Base-by-base conservation (phyloP, 2,113 vertebrate genomes). In the Sakesphorus luctuosus region DNA sequence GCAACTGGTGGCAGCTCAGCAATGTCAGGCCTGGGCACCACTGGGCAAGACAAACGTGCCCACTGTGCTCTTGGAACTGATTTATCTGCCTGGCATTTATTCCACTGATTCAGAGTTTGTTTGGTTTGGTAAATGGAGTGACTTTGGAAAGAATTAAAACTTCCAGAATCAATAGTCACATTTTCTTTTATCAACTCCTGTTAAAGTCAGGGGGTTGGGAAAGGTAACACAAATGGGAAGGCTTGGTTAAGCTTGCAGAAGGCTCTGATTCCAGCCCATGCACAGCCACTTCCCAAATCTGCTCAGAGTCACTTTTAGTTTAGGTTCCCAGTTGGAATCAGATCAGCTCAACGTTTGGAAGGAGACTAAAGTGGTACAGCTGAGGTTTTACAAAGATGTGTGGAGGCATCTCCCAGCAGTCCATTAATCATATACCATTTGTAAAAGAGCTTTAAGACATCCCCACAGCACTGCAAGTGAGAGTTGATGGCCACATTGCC, bases 321-420 rank as follows among this genome's bases (percentile, higher is more conserved):
- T 90, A 49, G 76, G 26, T 87, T 90, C 61, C 6, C 11, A 87
- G 25, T 52, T 88, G 92, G 92, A 95, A 61, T 69, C 35, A 21
- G 73, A 88, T 88, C 95, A 95, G 86, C 66, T 96, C 47, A 89
- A n/a, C 84, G 91, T 95, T 96, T 96, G 86, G 76, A 96, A 44
- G 78, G 71, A 94, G 75, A 66, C 71, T 91, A 20, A 93, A 85
- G 84, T 24, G 3, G 40, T 53, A 25, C 63, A 89, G 84, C 74
- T 76, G 66, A 90, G 84, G 23, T 94, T 97, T 94, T 63, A 50
- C 89, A 84, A 82, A 78, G 75, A 73, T 79, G 50, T 62, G 33
- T 91, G 72, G 87, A 82, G 78, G 50, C 79, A 74, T 82, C 56
- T 84, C 81, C 59, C 50, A 79, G 74, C 71, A 89, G n/a, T 35